These are phyloP conservation scores for Wiebesia pumilae DNA, from an alignment of 1,140 invertebrate species.

Conservation along the genomic window DNA sequence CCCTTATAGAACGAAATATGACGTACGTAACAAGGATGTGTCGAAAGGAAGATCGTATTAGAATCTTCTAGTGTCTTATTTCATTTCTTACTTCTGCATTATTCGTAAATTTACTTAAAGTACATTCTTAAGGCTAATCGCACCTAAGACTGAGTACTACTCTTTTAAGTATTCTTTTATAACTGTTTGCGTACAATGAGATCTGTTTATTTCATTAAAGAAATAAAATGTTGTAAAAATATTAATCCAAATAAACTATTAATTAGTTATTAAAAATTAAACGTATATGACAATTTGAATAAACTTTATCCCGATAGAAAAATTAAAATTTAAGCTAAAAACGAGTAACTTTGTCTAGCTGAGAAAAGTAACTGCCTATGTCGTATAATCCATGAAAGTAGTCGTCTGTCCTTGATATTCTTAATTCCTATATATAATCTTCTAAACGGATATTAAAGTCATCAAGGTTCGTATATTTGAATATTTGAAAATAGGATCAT, in stretches of 20 bases:
- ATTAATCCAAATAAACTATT: background rate
- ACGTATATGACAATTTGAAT: background rate
- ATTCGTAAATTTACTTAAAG: background rate
- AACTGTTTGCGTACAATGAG: background rate
- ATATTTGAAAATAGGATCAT: background rate
- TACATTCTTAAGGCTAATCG: background rate
- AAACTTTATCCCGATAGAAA: background rate
- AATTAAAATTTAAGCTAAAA: background rate
- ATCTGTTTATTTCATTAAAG: background rate
- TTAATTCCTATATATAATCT: background rate
- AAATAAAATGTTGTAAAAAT: background rate
- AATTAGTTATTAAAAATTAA: background rate
- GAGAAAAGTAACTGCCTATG: background rate
- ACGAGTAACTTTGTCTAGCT: background rate
- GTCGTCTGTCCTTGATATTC: slow-evolving; percentile 6
- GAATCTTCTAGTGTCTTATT: background rate
- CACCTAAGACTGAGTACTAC: background rate
- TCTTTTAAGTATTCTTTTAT: background rate
- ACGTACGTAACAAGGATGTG: background rate
- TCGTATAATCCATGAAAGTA: background rate
- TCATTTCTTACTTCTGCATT: background rate
- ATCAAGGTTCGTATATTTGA: background rate
- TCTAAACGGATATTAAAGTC: background rate
- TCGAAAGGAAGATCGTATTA: slow-evolving; percentile 1
- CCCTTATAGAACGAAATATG: slow-evolving; percentile 21